Conservation (phyloP, 2,888 invertebrate species). For the Drosophila meridiana region DNA sequence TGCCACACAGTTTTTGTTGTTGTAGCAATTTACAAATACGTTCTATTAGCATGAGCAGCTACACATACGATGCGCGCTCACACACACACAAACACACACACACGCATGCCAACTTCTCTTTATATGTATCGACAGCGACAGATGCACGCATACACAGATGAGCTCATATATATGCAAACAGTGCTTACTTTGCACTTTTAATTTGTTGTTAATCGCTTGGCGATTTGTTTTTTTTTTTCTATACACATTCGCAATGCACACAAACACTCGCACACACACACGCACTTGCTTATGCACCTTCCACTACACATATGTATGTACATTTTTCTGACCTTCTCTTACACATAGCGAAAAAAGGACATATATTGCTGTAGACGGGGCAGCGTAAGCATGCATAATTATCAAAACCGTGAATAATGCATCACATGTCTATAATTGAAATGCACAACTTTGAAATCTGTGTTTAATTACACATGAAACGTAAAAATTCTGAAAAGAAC, state of each 20-base stretch:
- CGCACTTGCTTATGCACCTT: constrained; percentile 60
- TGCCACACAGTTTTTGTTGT: constrained; percentile 64
- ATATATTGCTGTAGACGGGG: constrained; percentile 27
- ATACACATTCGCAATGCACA: constrained; percentile 57
- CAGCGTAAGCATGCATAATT: constrained; percentile 12
- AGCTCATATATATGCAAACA: constrained; percentile 30
- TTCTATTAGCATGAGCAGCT: constrained; percentile 54
- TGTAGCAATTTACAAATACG: constrained; percentile 62
- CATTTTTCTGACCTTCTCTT: constrained; percentile 76
- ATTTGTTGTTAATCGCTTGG: constrained; percentile 54
- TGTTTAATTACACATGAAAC: constrained; percentile 57
- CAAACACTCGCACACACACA: constrained; percentile 30
- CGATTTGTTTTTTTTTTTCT: constrained; percentile 51
- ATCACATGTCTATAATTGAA: constrained; percentile 26
- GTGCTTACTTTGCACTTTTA: constrained; percentile 58
- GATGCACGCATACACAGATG: constrained; percentile 6
- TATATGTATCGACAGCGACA: constrained; percentile 17
- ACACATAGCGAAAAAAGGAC: constrained; percentile 50
- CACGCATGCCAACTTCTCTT: constrained; percentile 6
- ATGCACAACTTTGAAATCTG: constrained; percentile 32
- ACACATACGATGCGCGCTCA: constrained; percentile 40
- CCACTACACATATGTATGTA: constrained; percentile 61
- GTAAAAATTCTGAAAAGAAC: constrained; percentile 64
- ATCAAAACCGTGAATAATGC: constrained; percentile 15
- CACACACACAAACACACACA: constrained; percentile 23